A percentile compares a stretch with the other conserved stretches of the same genome.
Conservation (phyloP, 2,888 invertebrate species). For the Monoplex corrugatus region DNA sequence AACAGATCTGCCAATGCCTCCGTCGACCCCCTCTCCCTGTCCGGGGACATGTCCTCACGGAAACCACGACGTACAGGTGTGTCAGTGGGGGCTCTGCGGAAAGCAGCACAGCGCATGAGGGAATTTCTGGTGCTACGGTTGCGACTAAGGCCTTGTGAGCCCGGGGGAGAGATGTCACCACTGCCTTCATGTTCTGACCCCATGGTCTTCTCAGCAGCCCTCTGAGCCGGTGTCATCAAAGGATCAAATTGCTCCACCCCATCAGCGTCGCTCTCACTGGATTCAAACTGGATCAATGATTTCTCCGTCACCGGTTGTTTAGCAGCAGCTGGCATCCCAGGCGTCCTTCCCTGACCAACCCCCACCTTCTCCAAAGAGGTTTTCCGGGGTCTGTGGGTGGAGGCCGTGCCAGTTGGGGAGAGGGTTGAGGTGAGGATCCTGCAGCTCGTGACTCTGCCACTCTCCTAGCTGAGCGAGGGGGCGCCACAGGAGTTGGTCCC, state of each 20-base stretch:
- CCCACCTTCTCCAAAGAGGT: background rate
- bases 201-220: background rate
- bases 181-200: too few relatives aligned
- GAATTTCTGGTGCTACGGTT: slow-evolving; percentile 50
- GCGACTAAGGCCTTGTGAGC: slow-evolving; percentile 32
- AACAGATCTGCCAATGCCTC: slow-evolving; percentile 45
- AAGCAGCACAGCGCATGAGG: slow-evolving; percentile 62
- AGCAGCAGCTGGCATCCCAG: background rate
- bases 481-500: slow-evolving; percentile 32
- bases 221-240: background rate
- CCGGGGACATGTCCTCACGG: slow-evolving; percentile 52
- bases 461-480: slow-evolving; percentile 32
- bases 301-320: slow-evolving; percentile 32
- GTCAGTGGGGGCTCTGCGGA: slow-evolving; percentile 59
- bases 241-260: slow-evolving; percentile 57
- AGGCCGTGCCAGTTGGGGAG: background rate
- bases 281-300: slow-evolving; percentile 56
- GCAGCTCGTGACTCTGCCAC: background rate
- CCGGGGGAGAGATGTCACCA: background rate
- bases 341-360: background rate
- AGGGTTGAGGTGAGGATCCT: background rate
- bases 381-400: slow-evolving; percentile 7
- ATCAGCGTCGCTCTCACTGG: slow-evolving; percentile 55
- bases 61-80: slow-evolving; percentile 62
- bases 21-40: slow-evolving; percentile 18